Evolutionary conservation across 2,113 vertebrate species (phyloP), one percentile per base, ranked within the genome.

Genomic region (Trichechus manatus): DNA sequence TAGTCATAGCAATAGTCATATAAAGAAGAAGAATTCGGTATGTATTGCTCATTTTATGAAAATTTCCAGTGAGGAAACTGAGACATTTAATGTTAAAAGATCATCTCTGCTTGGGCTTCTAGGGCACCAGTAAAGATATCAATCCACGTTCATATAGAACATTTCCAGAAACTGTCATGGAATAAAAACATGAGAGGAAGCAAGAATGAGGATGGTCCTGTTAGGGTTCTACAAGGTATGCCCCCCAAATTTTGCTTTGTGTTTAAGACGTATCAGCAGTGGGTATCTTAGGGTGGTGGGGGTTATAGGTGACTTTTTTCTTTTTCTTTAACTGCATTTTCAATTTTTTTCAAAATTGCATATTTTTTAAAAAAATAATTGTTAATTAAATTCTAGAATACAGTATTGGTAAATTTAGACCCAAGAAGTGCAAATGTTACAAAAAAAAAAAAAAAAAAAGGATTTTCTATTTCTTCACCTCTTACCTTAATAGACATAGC

Each of bases 11-110:
- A 94, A 87, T 15, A 64, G 90, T 86, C 85, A 93, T 72, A 96
- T 14, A 92, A 91, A 94, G 78, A 87, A 94, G 78, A 87, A 97
- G 90, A 95, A 93, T 86, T 93, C 93, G 36, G n/a, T 80, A 59
- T 82, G 36, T 61, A 85, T n/a, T 63, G 81, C 75, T 97, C 89
- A 87, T 92, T 72, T 94, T 64, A 95, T 94, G 91, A 94, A 95
- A 94, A 95, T 90, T 94, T 94, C 77, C 78, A 95, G 87, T 13
- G 61, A 94, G 80, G 17, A 93, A 33, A 89, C n/a, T 42, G 91
- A 97, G 91, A 87, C 7, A 56, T 89, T 94, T 66, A 86, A 85
- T 87, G 75, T 83, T 81, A 82, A 93, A 97, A 94, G 86, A 87
- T 91, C 89, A 47, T 23, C 31, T 74, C 68, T 64, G 15, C 50